Conservation (phyloP, 2,888 invertebrate species). For the Drepana falcataria region DNA sequence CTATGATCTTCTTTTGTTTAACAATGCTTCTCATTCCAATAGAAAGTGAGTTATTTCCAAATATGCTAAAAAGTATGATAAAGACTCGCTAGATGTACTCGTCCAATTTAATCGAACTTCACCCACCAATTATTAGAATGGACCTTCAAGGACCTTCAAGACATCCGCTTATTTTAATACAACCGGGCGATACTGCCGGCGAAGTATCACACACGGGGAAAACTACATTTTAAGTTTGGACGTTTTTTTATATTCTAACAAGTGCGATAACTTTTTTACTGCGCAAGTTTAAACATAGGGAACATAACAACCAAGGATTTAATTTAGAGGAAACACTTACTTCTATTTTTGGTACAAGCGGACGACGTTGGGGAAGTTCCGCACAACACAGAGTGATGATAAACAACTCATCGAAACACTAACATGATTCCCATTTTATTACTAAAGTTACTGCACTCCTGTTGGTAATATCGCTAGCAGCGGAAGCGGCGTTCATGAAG, state of each 20-base stretch:
- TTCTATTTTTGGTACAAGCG: conserved; percentile 53
- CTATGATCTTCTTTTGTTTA: too few species aligned
- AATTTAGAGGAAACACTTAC: conserved; percentile 57
- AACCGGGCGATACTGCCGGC: too few species aligned
- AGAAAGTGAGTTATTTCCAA: too few species aligned
- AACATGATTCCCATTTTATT: conserved; percentile 17
- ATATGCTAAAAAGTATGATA: too few species aligned
- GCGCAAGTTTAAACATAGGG: too few species aligned
- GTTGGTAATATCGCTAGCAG: background rate
- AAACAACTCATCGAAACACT: conserved; percentile 43
- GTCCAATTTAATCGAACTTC: background rate
- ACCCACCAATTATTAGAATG: conserved; percentile 18
- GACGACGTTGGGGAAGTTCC: conserved; percentile 29
- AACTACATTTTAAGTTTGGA: too few species aligned
- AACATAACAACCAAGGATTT: conserved; percentile 44
- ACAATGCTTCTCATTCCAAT: too few species aligned
- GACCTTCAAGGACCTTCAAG: conserved; percentile 8
- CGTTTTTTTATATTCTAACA: too few species aligned
- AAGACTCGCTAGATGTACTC: too few species aligned
- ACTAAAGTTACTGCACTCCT: conserved; percentile 3
- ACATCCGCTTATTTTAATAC: too few species aligned
- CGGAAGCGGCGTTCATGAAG: background rate
- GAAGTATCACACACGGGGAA: too few species aligned
- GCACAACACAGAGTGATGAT: conserved; percentile 26
- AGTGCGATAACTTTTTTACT: too few species aligned